Evolutionary conservation across 2,797 vertebrate genomes (phyloP).

Genomic region (Melanotaenia parkinsoni): DNA sequence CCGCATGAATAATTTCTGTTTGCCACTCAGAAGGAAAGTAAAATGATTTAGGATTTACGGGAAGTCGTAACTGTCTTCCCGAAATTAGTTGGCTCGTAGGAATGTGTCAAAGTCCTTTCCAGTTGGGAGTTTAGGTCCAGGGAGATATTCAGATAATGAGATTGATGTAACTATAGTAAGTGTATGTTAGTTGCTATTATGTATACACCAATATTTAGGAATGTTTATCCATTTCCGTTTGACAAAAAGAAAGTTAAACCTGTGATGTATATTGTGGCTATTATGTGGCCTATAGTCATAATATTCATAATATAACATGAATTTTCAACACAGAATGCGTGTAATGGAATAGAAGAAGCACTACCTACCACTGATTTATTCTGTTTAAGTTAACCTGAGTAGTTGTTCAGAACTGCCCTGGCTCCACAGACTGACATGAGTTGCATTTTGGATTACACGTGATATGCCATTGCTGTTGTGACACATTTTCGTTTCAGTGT

Average conservation of each 20-base stretch:
- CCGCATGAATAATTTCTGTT: conserved; percentile 49
- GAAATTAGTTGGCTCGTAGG: not conserved
- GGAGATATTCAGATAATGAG: not conserved
- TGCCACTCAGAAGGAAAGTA: conserved; percentile 69
- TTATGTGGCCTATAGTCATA: not conserved
- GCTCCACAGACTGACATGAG: no score
- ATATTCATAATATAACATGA: not conserved
- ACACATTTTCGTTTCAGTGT: not conserved
- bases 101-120: not conserved
- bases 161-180: not conserved
- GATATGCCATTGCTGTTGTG: not conserved
- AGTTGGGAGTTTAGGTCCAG: not conserved
- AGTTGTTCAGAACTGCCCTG: no score
- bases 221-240: not conserved
- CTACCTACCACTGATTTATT: not conserved
- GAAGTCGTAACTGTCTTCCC: conserved; percentile 19
- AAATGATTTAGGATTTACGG: conserved; percentile 57
- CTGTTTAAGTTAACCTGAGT: no score
- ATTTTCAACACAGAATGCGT: not conserved
- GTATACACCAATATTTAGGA: not conserved
- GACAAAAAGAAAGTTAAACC: not conserved
- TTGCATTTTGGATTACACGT: not conserved
- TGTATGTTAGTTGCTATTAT: not conserved
- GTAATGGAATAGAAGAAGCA: not conserved
- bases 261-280: not conserved